These are phyloP conservation scores for Zaprionus gabonicus DNA, from an alignment of 1,140 invertebrate genomes.

Conservation along the genomic window DNA sequence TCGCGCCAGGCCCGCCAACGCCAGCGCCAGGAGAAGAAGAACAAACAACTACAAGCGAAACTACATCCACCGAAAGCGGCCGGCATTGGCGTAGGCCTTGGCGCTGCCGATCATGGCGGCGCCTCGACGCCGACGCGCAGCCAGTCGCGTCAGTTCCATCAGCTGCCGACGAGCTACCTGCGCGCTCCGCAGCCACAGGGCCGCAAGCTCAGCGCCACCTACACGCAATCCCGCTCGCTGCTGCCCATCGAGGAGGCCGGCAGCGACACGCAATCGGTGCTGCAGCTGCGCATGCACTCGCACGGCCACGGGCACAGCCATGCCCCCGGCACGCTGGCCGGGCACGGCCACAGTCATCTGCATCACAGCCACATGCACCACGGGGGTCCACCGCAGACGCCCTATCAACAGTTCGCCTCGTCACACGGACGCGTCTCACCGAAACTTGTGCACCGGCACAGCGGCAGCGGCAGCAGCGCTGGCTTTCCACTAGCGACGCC, in stretches of 20 bases:
- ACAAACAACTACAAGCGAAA: conserved; percentile 85
- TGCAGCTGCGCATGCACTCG: conserved; percentile 79
- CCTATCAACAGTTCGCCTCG: conserved; percentile 73
- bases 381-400: conserved; percentile 46
- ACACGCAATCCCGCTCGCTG: conserved; percentile 82
- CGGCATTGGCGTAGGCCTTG: conserved; percentile 53
- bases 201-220: conserved; percentile 83
- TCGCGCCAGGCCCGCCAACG: conserved; percentile 88
- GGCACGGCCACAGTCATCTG: conserved; percentile 40
- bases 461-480: conserved; percentile 76
- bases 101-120: conserved; percentile 68
- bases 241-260: conserved; percentile 81
- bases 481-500: conserved; percentile 54
- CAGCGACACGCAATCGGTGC: conserved; percentile 76
- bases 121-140: conserved; percentile 79
- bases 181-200: conserved; percentile 75
- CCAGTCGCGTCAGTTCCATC: conserved; percentile 86
- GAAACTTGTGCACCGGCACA: conserved; percentile 79
- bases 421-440: conserved; percentile 78
- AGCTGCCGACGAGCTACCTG: conserved; percentile 85
- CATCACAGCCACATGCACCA: conserved; percentile 46
- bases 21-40: conserved; percentile 85
- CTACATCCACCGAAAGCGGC: conserved; percentile 84
- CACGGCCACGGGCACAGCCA: conserved; percentile 50
- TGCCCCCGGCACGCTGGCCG: conserved; percentile 10